phyloP scores from a whole-genome alignment of 2,888 invertebrate genomes.

The Cataglyphis altisquamis region DNA sequence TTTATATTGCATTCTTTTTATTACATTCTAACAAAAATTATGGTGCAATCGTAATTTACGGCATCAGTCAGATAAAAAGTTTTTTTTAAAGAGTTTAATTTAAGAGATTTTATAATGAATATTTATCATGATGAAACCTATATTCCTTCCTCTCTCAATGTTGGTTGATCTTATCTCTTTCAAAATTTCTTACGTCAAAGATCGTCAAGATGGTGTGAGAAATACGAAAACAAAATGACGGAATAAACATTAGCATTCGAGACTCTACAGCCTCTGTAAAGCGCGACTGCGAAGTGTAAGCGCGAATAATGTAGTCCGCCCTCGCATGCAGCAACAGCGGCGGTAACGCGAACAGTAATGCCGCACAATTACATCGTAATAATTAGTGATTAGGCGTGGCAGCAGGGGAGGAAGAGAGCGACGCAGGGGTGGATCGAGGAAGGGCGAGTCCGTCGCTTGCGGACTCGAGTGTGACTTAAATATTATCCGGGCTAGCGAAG shows the following conservation, averaged over 20 bases:
- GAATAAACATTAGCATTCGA: conserved; percentile 13
- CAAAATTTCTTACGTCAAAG: background rate
- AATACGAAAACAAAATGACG: conserved; percentile 15
- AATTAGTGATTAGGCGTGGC: conserved; percentile 74
- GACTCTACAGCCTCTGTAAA: background rate
- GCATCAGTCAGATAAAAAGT: no score
- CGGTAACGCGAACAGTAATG: conserved; percentile 76
- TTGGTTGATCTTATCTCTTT: conserved; percentile 3
- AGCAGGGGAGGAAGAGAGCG: conserved; percentile 32
- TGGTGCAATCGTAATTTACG: no score
- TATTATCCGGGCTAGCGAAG: conserved; percentile 78
- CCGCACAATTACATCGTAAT: conserved; percentile 80
- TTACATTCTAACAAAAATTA: no score
- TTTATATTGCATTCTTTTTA: no score
- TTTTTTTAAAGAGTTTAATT: no score
- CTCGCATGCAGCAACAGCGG: conserved; percentile 77
- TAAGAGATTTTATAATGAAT: background rate
- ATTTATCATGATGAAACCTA: background rate
- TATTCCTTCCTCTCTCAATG: background rate
- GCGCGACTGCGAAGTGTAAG: conserved; percentile 47
- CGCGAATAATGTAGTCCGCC: conserved; percentile 83
- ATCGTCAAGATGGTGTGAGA: background rate
- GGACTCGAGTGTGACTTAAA: conserved; percentile 72
- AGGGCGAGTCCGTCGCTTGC: conserved; percentile 25
- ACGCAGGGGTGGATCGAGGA: conserved; percentile 53